These are phyloP conservation scores for Typhlichthys subterraneus DNA, from an alignment of 2,797 vertebrate genomes.

Conservation along the genomic window DNA sequence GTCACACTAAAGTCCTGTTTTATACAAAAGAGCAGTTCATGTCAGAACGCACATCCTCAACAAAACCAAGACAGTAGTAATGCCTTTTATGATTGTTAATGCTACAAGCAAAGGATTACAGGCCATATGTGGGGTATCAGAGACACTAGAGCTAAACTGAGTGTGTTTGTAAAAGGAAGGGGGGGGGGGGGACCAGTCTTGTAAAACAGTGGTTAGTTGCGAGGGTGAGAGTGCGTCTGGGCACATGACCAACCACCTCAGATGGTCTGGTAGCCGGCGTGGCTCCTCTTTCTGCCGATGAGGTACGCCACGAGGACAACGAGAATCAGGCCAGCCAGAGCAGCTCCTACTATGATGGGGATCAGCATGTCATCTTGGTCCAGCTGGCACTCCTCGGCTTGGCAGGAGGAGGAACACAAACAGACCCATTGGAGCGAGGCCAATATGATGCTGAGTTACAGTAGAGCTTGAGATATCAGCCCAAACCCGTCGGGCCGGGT, in stretches of 20 bases:
- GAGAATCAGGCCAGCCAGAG: constrained; percentile 91
- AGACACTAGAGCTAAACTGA: constrained; percentile 33
- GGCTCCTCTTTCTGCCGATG: constrained; percentile 95
- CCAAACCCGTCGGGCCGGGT: too few species aligned
- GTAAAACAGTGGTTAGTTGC: constrained; percentile 62
- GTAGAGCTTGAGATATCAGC: too few species aligned
- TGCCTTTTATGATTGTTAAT: constrained; percentile 45
- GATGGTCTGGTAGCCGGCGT: constrained; percentile 98
- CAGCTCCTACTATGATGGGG: constrained; percentile 94
- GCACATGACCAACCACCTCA: constrained; percentile 65
- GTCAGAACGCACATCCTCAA: constrained; percentile 61
- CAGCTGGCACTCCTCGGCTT: constrained; percentile 90
- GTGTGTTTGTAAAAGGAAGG: constrained; percentile 7
- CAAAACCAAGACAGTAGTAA: constrained; percentile 33
- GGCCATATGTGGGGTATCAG: constrained; percentile 30
- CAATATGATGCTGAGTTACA: not conserved
- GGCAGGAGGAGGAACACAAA: constrained; percentile 1
- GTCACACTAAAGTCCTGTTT: constrained; percentile 46
- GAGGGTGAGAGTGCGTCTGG: constrained; percentile 29
- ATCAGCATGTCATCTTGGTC: constrained; percentile 95
- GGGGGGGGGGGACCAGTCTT: constrained; percentile 41
- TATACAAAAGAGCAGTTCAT: constrained; percentile 46
- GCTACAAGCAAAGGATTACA: constrained; percentile 26
- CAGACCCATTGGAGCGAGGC: not conserved
- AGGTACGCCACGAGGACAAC: constrained; percentile 95